Conservation (phyloP, 2,113 vertebrate species). For the Tychaedon coryphoeus region DNA sequence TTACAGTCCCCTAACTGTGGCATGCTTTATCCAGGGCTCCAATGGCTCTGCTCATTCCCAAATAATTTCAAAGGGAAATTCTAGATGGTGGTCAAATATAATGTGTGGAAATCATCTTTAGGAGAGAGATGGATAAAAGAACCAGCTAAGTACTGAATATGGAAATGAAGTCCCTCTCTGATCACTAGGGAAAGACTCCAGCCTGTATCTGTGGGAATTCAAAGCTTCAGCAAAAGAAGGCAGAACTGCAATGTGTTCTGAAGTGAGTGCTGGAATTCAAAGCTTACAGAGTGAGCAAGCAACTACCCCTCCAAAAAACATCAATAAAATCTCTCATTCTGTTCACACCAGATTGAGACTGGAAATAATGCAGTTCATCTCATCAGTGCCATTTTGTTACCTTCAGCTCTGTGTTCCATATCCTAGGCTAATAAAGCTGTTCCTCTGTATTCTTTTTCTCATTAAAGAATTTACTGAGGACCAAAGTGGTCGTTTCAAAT, state of each 20-base stretch:
- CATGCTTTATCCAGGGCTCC: background rate
- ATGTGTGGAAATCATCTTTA: background rate
- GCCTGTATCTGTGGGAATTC: background rate
- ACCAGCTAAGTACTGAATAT: background rate
- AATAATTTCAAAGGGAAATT: background rate
- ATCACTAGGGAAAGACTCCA: background rate
- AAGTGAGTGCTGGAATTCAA: background rate
- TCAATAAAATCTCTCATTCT: background rate
- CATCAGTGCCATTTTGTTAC: background rate
- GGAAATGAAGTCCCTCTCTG: background rate
- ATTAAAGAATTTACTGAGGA: background rate
- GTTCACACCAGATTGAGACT: background rate
- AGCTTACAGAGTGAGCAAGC: background rate
- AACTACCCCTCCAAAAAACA: background rate
- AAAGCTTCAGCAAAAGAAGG: background rate
- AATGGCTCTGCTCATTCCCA: background rate
- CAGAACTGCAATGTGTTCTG: background rate
- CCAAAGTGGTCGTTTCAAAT: constrained; percentile 26
- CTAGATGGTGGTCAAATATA: background rate
- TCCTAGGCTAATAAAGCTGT: constrained; percentile 13
- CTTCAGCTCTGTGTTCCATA: background rate
- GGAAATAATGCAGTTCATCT: constrained; percentile 11
- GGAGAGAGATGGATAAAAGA: background rate
- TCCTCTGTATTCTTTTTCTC: background rate
- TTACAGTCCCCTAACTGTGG: background rate